These are phyloP conservation scores for Trogon surrucura DNA, from an alignment of 2,113 vertebrate genomes.

Conservation along the genomic window DNA sequence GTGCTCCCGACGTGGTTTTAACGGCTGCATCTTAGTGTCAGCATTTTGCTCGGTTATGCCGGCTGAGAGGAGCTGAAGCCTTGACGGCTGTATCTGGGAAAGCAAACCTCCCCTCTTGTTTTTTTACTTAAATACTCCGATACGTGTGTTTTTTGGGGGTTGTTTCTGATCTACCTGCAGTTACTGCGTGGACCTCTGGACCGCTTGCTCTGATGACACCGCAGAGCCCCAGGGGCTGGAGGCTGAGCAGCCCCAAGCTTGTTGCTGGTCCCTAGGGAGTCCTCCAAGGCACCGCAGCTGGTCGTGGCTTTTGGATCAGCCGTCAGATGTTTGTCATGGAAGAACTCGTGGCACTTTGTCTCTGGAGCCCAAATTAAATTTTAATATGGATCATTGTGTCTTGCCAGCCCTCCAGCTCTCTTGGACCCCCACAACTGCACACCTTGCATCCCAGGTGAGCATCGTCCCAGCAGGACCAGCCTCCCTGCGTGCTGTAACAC, in stretches of 20 bases:
- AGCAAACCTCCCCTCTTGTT: fast-evolving
- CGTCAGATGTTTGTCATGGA: background rate
- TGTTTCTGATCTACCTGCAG: background rate
- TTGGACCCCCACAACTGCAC: background rate
- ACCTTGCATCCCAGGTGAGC: background rate
- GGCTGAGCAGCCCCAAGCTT: background rate
- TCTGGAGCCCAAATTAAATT: background rate
- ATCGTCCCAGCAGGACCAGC: background rate
- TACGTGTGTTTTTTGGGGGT: background rate
- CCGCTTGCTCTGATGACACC: too few species aligned
- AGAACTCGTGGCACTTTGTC: background rate
- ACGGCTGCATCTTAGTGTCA: background rate
- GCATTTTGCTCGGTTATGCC: fast-evolving
- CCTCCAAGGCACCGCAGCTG: background rate
- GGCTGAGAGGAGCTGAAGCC: background rate
- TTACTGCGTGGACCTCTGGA: background rate
- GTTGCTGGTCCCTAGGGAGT: background rate
- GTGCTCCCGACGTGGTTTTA: background rate
- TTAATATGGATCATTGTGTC: fast-evolving
- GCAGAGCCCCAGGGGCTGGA: background rate
- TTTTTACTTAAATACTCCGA: background rate
- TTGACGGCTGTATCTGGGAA: background rate
- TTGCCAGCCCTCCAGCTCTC: background rate
- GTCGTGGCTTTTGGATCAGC: background rate
- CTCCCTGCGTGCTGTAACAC: fast-evolving